These are phyloP conservation scores for Thymelicus sylvestris DNA, from an alignment of 2,888 invertebrate species.

Conservation along the genomic window DNA sequence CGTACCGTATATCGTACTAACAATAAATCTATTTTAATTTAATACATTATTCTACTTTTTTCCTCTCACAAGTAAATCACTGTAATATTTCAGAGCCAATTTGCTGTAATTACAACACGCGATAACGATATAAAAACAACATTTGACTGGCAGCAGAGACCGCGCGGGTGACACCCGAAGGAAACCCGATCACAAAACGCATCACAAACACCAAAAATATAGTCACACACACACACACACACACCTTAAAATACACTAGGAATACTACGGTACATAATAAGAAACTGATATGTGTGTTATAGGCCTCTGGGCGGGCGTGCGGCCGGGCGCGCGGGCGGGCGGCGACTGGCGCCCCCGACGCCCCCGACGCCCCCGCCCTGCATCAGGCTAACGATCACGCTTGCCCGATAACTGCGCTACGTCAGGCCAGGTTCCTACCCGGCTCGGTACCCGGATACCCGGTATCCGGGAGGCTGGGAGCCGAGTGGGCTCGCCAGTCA, in stretches of 20 bases:
- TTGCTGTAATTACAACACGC: not conserved
- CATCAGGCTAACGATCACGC: conserved; percentile 77
- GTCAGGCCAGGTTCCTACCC: conserved; percentile 33
- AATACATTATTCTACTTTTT: too few relatives aligned
- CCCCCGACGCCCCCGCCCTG: conserved; percentile 51
- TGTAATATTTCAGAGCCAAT: not conserved
- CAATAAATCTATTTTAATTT: too few relatives aligned
- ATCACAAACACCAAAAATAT: conserved; percentile 7
- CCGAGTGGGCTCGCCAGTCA: too few relatives aligned
- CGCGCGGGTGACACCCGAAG: too few relatives aligned
- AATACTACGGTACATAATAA: conserved; percentile 31
- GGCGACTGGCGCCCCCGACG: conserved; percentile 66
- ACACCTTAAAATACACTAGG: conserved; percentile 48
- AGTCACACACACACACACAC: conserved; percentile 39
- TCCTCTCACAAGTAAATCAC: too few relatives aligned
- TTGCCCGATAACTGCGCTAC: conserved; percentile 58
- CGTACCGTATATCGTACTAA: too few relatives aligned
- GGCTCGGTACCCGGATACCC: too few relatives aligned
- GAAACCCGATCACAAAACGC: not conserved
- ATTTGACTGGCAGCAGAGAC: conserved; percentile 1
- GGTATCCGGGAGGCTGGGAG: too few relatives aligned
- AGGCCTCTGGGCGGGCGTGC: conserved; percentile 59
- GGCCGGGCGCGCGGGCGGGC: conserved; percentile 56
- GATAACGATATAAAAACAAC: too few relatives aligned
- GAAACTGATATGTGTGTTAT: conserved; percentile 72